phyloP scores from a whole-genome alignment of 1,140 invertebrate species.

The Sesamia nonagrioides region DNA sequence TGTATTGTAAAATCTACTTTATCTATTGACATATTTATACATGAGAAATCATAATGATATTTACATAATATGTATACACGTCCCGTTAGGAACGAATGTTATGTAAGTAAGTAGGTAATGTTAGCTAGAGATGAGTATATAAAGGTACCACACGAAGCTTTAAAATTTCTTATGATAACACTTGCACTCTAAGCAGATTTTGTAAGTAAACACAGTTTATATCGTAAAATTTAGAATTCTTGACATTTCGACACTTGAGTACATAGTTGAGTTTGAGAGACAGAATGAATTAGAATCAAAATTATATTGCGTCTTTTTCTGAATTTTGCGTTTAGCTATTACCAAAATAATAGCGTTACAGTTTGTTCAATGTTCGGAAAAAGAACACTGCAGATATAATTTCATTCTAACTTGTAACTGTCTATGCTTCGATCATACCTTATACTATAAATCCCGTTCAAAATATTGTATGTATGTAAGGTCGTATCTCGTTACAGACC shows the following conservation, averaged over 20 bases:
- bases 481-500: slow-evolving; percentile 73
- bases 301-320: slow-evolving; percentile 16
- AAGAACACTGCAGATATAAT: background rate
- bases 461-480: slow-evolving; percentile 50
- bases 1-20: slow-evolving; percentile 84
- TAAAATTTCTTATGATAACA: slow-evolving; percentile 87
- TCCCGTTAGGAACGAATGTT: slow-evolving; percentile 87
- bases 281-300: background rate
- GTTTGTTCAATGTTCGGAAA: background rate
- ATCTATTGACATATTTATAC: slow-evolving; percentile 86
- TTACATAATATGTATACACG: slow-evolving; percentile 87
- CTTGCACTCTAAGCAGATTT: slow-evolving; percentile 83
- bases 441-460: slow-evolving; percentile 34
- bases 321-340: slow-evolving; percentile 30
- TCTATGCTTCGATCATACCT: slow-evolving; percentile 46
- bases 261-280: slow-evolving; percentile 10
- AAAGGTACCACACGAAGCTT: slow-evolving; percentile 86
- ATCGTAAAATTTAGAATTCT: slow-evolving; percentile 44
- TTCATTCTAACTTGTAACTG: slow-evolving; percentile 10
- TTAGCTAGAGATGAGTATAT: slow-evolving; percentile 83
- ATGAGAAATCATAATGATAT: slow-evolving; percentile 84
- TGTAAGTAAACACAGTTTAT: slow-evolving; percentile 74
- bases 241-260: slow-evolving; percentile 33
- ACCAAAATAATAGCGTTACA: slow-evolving; percentile 17
- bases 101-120: slow-evolving; percentile 84